phyloP scores from a whole-genome alignment of 37 sponge, comb jelly and placozoan genomes.

The Hexactinellida sp. region DNA sequence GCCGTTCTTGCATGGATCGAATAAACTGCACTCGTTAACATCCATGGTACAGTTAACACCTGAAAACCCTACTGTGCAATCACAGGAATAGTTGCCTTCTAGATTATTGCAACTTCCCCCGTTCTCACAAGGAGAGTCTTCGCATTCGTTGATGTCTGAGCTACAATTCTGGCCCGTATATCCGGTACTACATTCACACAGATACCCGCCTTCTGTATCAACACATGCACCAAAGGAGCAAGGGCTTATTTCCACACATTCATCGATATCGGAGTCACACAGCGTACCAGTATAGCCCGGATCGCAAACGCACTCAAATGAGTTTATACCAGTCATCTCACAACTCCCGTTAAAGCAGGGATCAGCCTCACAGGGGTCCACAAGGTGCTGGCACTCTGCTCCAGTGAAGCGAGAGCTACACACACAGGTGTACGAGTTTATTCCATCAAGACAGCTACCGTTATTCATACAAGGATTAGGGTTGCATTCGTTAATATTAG shows the following conservation, averaged over 20 bases:
- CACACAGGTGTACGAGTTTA: constrained; percentile 21
- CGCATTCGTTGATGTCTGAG: constrained; percentile 28
- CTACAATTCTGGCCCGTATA: constrained; percentile 24
- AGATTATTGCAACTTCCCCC: constrained; percentile 17
- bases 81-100: constrained; percentile 10
- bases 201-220: constrained; percentile 7
- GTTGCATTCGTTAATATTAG: constrained; percentile 26
- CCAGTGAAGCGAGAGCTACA: constrained; percentile 21
- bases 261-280: constrained; percentile 19
- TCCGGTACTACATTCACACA: constrained; percentile 27
- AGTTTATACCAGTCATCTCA: neutral
- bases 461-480: constrained; percentile 35
- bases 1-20: neutral
- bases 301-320: constrained; percentile 16
- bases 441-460: constrained; percentile 27
- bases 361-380: constrained; percentile 21
- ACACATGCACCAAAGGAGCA: constrained; percentile 15
- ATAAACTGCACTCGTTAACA: neutral
- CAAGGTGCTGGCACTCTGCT: neutral
- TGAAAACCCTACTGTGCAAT: neutral
- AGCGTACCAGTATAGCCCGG: constrained; percentile 21
- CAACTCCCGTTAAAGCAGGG: constrained; percentile 28
- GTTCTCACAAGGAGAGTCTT: constrained; percentile 17
- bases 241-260: constrained; percentile 10
- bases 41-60: neutral